Evolutionary conservation across 35 echinoderm and acorn worm species (phyloP).

Genomic region (Holothuria glaberrima): DNA sequence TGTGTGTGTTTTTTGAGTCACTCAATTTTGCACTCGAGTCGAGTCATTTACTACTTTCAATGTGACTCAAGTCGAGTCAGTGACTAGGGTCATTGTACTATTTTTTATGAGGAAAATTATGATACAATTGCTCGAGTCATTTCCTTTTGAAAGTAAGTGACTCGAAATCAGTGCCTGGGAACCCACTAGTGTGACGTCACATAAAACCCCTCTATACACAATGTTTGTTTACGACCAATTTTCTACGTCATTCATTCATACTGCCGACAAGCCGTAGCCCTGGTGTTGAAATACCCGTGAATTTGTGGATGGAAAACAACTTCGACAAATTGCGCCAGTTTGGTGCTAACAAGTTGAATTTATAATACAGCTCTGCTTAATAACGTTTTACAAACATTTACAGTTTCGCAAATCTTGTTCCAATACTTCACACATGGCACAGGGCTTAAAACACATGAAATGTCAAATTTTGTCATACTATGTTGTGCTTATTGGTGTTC

Average conservation of each 20-base stretch:
- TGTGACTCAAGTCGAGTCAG: too few relatives aligned
- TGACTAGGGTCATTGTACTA: too few relatives aligned
- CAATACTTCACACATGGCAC: too few relatives aligned
- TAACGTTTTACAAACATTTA: not conserved
- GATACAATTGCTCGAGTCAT: not conserved
- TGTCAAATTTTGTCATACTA: too few relatives aligned
- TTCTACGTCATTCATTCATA: not conserved
- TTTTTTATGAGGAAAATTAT: not conserved
- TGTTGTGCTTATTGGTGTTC: too few relatives aligned
- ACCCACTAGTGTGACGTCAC: not conserved
- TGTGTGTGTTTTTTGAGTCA: too few relatives aligned
- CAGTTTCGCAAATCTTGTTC: not conserved
- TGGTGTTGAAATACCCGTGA: not conserved
- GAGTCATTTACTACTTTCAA: not conserved
- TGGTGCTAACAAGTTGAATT: too few relatives aligned
- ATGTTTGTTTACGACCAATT: not conserved
- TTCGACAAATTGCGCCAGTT: not conserved
- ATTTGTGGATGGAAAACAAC: not conserved
- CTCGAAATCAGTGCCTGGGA: too few relatives aligned
- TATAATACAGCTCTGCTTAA: not conserved
- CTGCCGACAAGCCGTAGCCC: not conserved
- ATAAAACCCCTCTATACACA: too few relatives aligned
- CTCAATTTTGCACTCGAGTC: not conserved
- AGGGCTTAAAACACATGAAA: too few relatives aligned
- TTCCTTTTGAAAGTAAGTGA: too few relatives aligned